A percentile compares a stretch with the other conserved stretches of the same genome.
phyloP scores from a whole-genome alignment of 2,888 invertebrate species.

The Lycia hirtaria region DNA sequence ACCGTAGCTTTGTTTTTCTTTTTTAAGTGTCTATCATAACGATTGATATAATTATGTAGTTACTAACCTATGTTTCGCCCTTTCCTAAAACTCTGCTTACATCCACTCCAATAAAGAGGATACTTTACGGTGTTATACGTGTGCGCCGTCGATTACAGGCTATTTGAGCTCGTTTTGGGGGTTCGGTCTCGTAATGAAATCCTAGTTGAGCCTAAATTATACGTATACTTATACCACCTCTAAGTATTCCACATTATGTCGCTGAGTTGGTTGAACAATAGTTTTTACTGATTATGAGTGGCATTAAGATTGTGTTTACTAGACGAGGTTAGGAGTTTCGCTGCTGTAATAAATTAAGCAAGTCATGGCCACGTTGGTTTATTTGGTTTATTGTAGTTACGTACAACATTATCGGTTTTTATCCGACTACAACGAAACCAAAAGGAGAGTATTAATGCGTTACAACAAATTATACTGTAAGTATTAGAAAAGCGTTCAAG shows the following conservation, averaged over 20 bases:
- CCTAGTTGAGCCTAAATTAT: slow-evolving; percentile 1
- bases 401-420: no score
- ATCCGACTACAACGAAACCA: no score
- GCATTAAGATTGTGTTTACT: no score
- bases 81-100: neutral
- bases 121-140: slow-evolving; percentile 53
- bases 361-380: no score
- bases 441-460: no score
- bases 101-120: slow-evolving; percentile 44
- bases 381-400: no score
- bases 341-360: no score
- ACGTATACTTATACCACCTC: neutral
- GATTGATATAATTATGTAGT: neutral
- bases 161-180: slow-evolving; percentile 29
- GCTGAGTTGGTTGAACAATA: neutral
- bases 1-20: no score
- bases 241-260: neutral
- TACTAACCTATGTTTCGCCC: neutral
- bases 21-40: neutral
- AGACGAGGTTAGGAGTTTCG: no score
- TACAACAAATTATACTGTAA: neutral
- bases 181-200: slow-evolving; percentile 18
- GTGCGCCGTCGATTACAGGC: slow-evolving; percentile 45
- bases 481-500: neutral
- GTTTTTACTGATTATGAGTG: neutral